Evolutionary conservation across 1,140 invertebrate genomes (phyloP).

Genomic region (Gryllus bimaculatus): DNA sequence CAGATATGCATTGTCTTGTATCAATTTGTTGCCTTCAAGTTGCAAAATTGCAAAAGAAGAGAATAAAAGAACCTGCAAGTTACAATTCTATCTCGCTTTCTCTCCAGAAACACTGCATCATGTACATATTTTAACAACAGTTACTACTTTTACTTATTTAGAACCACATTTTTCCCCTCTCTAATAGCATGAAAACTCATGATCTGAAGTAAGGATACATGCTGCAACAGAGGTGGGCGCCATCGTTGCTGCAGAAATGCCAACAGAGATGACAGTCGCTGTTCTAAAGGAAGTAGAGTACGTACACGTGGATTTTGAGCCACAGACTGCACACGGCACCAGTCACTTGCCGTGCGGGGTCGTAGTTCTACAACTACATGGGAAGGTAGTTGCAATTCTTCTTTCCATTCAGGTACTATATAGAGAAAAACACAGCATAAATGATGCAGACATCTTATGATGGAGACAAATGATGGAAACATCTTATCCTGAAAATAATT

Average conservation of each 20-base stretch:
- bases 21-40: too few relatives aligned
- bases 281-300: constrained; percentile 62
- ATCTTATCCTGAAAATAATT: too few relatives aligned
- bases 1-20: too few relatives aligned
- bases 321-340: constrained; percentile 70
- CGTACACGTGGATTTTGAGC: constrained; percentile 85
- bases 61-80: too few relatives aligned
- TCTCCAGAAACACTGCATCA: too few relatives aligned
- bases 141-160: too few relatives aligned
- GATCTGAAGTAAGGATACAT: constrained; percentile 40
- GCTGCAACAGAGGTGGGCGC: constrained; percentile 44
- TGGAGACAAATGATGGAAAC: too few relatives aligned
- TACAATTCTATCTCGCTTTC: too few relatives aligned
- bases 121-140: too few relatives aligned
- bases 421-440: not conserved
- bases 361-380: constrained; percentile 67
- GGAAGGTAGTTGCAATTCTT: constrained; percentile 68
- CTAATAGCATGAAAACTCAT: not conserved
- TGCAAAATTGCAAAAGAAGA: too few relatives aligned
- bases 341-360: constrained; percentile 67
- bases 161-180: too few relatives aligned
- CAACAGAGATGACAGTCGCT: constrained; percentile 61
- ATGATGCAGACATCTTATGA: too few relatives aligned
- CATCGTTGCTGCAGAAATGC: constrained; percentile 69
- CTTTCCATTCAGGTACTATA: constrained; percentile 51